Conservation (phyloP, 1,140 invertebrate species). For the Zelostemma sp. region DNA sequence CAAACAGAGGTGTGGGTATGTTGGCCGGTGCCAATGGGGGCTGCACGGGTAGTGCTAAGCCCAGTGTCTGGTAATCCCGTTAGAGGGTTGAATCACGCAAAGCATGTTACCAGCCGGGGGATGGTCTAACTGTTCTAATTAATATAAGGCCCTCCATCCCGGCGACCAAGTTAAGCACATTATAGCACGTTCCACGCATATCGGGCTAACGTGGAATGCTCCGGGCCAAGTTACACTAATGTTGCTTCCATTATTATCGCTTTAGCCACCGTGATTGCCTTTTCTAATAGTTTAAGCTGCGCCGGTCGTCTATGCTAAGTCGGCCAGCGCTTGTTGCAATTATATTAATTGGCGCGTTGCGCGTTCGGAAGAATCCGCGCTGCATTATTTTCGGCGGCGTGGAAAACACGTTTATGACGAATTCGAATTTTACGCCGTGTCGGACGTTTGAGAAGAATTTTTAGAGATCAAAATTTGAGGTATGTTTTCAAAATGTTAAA, state of each 20-base stretch:
- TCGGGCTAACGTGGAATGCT: slow-evolving; percentile 4
- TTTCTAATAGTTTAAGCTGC: slow-evolving; percentile 23
- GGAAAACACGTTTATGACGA: too few relatives aligned
- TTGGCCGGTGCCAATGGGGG: slow-evolving; percentile 37
- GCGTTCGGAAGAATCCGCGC: too few relatives aligned
- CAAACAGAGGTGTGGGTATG: slow-evolving; percentile 32
- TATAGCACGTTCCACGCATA: background rate
- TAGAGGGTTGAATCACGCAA: slow-evolving; percentile 55
- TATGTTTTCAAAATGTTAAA: too few relatives aligned
- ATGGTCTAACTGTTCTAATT: slow-evolving; percentile 57
- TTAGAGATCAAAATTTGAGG: too few relatives aligned
- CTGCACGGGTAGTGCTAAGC: slow-evolving; percentile 48
- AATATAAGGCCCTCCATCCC: slow-evolving; percentile 49
- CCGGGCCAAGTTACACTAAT: slow-evolving; percentile 11
- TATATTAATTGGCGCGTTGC: too few relatives aligned
- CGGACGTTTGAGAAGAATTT: too few relatives aligned
- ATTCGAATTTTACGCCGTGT: too few relatives aligned
- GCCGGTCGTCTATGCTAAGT: background rate
- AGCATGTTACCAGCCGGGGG: slow-evolving; percentile 44
- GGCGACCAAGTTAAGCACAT: slow-evolving; percentile 21
- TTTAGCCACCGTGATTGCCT: slow-evolving; percentile 19
- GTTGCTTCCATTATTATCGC: slow-evolving; percentile 25
- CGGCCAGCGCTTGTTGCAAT: too few relatives aligned
- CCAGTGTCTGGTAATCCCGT: slow-evolving; percentile 53
- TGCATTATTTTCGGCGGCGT: too few relatives aligned